Evolutionary conservation across 2,888 invertebrate species (phyloP).

Genomic region (Balanococcus diminutus): DNA sequence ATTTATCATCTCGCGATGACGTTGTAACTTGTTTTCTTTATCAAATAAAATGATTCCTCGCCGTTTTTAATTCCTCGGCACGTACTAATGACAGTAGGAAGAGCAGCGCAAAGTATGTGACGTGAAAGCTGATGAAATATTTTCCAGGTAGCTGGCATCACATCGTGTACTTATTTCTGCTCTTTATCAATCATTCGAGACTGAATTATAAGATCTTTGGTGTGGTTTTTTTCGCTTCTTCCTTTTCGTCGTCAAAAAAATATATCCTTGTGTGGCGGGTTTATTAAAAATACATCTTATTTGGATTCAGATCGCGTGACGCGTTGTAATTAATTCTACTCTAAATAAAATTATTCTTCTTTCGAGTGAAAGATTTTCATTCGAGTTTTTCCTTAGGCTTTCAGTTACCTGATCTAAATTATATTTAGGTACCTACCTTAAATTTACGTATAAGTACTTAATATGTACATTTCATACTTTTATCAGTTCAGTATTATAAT

Average conservation of each 20-base stretch:
- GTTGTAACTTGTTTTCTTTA: background rate
- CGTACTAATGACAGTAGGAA: slow-evolving; percentile 9
- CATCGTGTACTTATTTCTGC: background rate
- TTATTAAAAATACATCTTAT: background rate
- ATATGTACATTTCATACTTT: too few species aligned
- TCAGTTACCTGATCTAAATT: too few species aligned
- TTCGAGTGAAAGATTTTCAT: too few species aligned
- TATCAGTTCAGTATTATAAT: too few species aligned
- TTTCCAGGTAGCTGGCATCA: background rate
- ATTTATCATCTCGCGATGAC: slow-evolving; percentile 11
- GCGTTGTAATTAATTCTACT: too few species aligned
- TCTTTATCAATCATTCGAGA: background rate
- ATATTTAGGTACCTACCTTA: too few species aligned
- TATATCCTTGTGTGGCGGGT: background rate
- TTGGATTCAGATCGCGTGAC: background rate
- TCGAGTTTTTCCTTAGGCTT: too few species aligned
- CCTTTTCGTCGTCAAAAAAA: background rate
- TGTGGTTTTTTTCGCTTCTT: background rate
- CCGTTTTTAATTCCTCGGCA: slow-evolving; percentile 7
- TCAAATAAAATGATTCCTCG: slow-evolving; percentile 7
- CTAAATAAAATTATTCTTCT: too few species aligned
- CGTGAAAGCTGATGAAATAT: slow-evolving; percentile 12
- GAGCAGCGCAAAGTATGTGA: background rate
- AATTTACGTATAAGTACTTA: too few species aligned
- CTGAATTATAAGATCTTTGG: background rate